These are phyloP conservation scores for Drosophila erecta DNA, from an alignment of 1,140 invertebrate genomes.

Conservation along the genomic window DNA sequence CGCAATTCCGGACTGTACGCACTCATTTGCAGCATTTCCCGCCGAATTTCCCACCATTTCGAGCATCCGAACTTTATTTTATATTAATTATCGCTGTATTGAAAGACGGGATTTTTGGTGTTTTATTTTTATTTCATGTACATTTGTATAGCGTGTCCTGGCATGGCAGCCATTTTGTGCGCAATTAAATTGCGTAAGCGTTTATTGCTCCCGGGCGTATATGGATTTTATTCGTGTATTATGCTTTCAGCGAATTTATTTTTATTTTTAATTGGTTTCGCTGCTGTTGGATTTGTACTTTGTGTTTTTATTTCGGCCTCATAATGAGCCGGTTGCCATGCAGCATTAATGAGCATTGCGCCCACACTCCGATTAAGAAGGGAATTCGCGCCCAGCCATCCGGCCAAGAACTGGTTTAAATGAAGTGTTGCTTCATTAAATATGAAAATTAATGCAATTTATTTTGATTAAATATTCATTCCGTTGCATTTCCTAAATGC, in stretches of 20 bases:
- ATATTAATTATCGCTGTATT: constrained; percentile 75
- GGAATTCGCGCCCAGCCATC: constrained; percentile 17
- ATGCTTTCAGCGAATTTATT: constrained; percentile 41
- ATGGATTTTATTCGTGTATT: constrained; percentile 52
- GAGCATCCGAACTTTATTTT: constrained; percentile 51
- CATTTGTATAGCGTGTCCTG: constrained; percentile 32
- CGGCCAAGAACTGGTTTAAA: constrained; percentile 37
- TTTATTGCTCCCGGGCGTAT: constrained; percentile 74
- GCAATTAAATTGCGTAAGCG: constrained; percentile 81
- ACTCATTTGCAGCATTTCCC: constrained; percentile 18
- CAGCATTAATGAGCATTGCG: constrained; percentile 58
- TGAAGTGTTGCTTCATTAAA: constrained; percentile 79
- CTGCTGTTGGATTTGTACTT: constrained; percentile 68
- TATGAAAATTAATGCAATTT: constrained; percentile 78
- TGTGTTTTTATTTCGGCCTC: constrained; percentile 46
- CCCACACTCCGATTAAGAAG: constrained; percentile 41
- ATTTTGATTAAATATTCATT: constrained; percentile 74
- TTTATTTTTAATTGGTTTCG: constrained; percentile 60
- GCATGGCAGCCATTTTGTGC: constrained; percentile 68
- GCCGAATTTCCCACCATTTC: too few species aligned
- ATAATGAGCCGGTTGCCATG: constrained; percentile 67
- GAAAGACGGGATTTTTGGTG: constrained; percentile 56
- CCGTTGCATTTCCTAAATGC: constrained; percentile 40
- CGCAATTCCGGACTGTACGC: constrained; percentile 11
- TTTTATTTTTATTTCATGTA: constrained; percentile 51